Percentiles rank a stretch among this genome's conserved stretches.
Conservation (phyloP, 2,113 vertebrate genomes). For the Aegithalos caudatus region DNA sequence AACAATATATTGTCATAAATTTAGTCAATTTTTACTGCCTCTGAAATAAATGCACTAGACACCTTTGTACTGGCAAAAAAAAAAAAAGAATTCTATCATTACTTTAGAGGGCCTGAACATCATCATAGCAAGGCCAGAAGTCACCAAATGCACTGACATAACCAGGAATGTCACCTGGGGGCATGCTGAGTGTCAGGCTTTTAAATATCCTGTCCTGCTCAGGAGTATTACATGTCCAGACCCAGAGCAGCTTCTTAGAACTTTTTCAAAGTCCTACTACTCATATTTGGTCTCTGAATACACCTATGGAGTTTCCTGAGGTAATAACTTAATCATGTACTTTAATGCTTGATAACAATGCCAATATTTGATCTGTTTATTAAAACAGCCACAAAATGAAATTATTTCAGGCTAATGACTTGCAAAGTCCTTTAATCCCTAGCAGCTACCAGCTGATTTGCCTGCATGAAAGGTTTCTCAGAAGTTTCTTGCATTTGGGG, state of each 20-base stretch:
- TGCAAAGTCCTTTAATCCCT: background rate
- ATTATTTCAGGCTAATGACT: background rate
- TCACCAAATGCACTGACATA: background rate
- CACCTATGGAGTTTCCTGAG: background rate
- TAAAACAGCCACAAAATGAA: background rate
- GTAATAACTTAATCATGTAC: background rate
- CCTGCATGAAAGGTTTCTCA: background rate
- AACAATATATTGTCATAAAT: background rate
- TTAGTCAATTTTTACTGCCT: background rate
- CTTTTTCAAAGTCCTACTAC: background rate
- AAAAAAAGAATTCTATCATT: background rate
- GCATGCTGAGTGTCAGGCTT: background rate
- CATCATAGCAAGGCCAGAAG: background rate
- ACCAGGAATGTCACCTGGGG: background rate
- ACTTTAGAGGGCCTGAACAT: background rate
- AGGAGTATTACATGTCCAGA: background rate
- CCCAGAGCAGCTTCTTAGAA: background rate
- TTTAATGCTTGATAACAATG: background rate
- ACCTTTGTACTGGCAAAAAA: background rate
- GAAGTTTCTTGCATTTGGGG: background rate
- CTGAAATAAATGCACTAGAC: background rate
- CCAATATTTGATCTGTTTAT: background rate
- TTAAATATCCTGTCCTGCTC: background rate
- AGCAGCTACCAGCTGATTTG: background rate
- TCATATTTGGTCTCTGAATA: background rate